Conservation (phyloP, 2,113 vertebrate species). For the pig (Sus scrofa) region T2T-Sscrofa CM000818.6:43909501-43910000, state of each 20-base stretch:
- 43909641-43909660: not conserved
- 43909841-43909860: not conserved
- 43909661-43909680: not conserved
- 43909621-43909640: not conserved
- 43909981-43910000: not conserved
- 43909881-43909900: not conserved
- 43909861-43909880: not conserved
- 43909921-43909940: not conserved
- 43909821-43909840: not conserved
- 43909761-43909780: not conserved
- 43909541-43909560: no score
- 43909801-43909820: not conserved
- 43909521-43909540: no score
- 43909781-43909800: not conserved
- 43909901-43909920: not conserved
- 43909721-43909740: not conserved
- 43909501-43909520: no score
- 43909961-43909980: not conserved
- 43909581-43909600: no score
- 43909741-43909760: not conserved
- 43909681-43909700: not conserved
- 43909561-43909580: no score
- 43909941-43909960: slow-evolving; percentile 55
- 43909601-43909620: no score
- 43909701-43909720: not conserved